Conservation (phyloP, 2,113 vertebrate genomes). For the Petrocephalus zakoni region DNA sequence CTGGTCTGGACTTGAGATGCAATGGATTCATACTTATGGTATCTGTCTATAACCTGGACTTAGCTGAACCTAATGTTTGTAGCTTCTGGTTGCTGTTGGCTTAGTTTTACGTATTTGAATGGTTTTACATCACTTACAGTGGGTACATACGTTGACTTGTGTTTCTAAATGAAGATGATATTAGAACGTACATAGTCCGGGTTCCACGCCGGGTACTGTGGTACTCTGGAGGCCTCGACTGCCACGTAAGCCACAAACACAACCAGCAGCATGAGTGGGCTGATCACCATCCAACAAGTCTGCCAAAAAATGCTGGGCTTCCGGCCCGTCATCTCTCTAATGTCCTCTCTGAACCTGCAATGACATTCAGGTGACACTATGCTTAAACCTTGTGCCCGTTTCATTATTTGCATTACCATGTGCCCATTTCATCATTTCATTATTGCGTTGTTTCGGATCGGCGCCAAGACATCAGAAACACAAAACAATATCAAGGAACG, state of each 20-base stretch:
- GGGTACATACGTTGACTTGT: background rate
- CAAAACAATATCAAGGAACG: too few relatives aligned
- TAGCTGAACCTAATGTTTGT: background rate
- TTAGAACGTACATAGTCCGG: constrained; percentile 63
- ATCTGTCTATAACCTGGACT: background rate
- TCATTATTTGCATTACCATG: background rate
- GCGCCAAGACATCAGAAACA: background rate
- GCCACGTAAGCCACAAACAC: constrained; percentile 68
- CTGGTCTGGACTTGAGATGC: background rate
- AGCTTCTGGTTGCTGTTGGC: background rate
- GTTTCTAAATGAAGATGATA: background rate
- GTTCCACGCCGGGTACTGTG: constrained; percentile 73
- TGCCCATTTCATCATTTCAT: background rate
- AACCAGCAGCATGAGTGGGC: constrained; percentile 69
- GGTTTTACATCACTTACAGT: background rate
- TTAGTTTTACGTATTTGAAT: background rate
- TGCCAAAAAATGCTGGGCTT: constrained; percentile 73
- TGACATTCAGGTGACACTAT: background rate
- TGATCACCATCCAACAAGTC: constrained; percentile 70
- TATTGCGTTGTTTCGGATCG: background rate
- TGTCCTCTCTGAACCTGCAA: constrained; percentile 74
- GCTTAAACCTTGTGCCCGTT: background rate
- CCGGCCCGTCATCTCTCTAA: constrained; percentile 74
- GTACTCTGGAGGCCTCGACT: constrained; percentile 51
- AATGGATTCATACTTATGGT: background rate